phyloP scores from a whole-genome alignment of 1,140 invertebrate species.

The Schlechtendalia chinensis region DNA sequence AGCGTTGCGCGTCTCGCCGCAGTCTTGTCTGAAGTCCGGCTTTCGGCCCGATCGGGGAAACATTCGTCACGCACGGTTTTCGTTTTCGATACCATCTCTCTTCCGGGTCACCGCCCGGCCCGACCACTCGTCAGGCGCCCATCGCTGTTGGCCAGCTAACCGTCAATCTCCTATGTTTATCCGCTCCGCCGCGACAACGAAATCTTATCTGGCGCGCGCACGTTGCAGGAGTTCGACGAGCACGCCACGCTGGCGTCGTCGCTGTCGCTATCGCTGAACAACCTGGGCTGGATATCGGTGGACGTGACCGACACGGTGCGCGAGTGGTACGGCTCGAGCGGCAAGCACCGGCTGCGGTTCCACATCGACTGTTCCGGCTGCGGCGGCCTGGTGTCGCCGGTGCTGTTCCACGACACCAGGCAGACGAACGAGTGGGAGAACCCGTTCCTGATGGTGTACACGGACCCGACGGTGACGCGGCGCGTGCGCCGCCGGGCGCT shows the following conservation, averaged over 20 bases:
- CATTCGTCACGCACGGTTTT: no score
- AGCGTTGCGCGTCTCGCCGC: no score
- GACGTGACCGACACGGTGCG: constrained; percentile 77
- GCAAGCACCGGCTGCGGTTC: constrained; percentile 67
- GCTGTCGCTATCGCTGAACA: constrained; percentile 65
- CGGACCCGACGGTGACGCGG: constrained; percentile 63
- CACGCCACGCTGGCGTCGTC: constrained; percentile 69
- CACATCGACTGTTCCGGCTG: constrained; percentile 84
- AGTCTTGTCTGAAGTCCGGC: no score
- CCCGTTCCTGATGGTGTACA: constrained; percentile 81
- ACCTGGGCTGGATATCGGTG: constrained; percentile 81
- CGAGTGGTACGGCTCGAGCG: constrained; percentile 64
- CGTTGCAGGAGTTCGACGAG: constrained; percentile 61
- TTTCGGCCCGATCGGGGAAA: no score
- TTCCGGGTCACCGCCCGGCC: no score
- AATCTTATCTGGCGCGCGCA: not conserved
- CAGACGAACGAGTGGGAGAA: constrained; percentile 62
- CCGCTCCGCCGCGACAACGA: no score
- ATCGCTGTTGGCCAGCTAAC: no score
- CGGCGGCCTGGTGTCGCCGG: constrained; percentile 65
- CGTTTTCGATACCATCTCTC: no score
- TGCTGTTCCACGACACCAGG: constrained; percentile 53
- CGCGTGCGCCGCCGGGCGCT: constrained; percentile 75
- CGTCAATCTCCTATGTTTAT: no score
- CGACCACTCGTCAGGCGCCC: no score